These are phyloP conservation scores for Hyalella azteca DNA, from an alignment of 2,888 invertebrate genomes.

Conservation along the genomic window DNA sequence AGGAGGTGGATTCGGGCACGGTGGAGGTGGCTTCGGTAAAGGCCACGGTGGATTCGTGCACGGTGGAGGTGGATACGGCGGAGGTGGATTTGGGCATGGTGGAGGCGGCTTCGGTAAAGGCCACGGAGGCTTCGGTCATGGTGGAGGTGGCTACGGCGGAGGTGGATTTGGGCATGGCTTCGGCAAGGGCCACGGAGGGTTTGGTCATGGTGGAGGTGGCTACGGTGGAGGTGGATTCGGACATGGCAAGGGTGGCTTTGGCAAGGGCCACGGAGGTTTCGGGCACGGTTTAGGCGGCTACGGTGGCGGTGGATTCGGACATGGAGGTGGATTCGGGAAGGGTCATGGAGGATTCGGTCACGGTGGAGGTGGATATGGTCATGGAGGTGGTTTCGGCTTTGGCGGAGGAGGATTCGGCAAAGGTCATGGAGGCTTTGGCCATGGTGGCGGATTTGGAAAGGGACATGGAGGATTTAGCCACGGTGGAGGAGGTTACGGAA, in stretches of 20 bases:
- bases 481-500: conserved; percentile 16
- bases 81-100: background rate
- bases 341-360: conserved; percentile 1
- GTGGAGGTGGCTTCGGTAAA: background rate
- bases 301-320: background rate
- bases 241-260: background rate
- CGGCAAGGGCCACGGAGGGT: background rate
- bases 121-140: background rate
- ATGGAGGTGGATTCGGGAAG: background rate
- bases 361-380: background rate
- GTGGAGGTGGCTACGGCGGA: background rate
- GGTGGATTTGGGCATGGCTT: background rate
- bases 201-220: background rate
- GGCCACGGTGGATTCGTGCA: background rate
- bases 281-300: background rate
- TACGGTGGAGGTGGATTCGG: background rate
- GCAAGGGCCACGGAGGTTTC: background rate
- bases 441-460: background rate
- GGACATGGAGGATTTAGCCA: conserved; percentile 5
- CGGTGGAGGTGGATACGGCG: background rate
- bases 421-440: background rate
- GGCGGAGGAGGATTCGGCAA: background rate
- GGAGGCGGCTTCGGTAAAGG: background rate
- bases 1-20: background rate
- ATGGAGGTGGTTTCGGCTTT: background rate